A percentile compares a stretch with the other conserved stretches of the same genome.
phyloP scores from a whole-genome alignment of 2,888 invertebrate genomes.

The Nesidiocoris tenuis region DNA sequence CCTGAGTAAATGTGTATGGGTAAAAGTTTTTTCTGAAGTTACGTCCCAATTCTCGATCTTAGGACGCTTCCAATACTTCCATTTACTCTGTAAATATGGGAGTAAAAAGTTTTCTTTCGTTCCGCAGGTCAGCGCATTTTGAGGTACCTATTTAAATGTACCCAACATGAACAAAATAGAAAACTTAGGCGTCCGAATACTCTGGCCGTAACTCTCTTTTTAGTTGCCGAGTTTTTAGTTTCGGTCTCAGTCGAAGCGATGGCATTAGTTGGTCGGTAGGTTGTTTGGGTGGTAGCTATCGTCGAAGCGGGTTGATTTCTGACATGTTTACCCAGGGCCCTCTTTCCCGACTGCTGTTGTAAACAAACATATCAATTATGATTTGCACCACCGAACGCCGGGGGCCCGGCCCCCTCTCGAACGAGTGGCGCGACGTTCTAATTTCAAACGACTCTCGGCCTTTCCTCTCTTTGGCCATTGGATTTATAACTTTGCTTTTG shows the following conservation, averaged over 20 bases:
- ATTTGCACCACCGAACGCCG: slow-evolving; percentile 31
- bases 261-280: slow-evolving; percentile 1
- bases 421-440: slow-evolving; percentile 28
- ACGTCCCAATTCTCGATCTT: too few relatives aligned
- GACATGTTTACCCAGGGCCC: slow-evolving; percentile 39
- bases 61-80: too few relatives aligned
- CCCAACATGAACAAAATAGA: neutral
- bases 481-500: slow-evolving; percentile 43
- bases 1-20: too few relatives aligned
- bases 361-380: slow-evolving; percentile 45
- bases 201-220: slow-evolving; percentile 37
- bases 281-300: slow-evolving; percentile 1
- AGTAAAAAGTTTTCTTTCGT: too few relatives aligned
- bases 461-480: slow-evolving; percentile 26
- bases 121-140: too few relatives aligned
- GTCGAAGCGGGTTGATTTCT: slow-evolving; percentile 37
- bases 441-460: slow-evolving; percentile 36
- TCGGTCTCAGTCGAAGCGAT: slow-evolving; percentile 8
- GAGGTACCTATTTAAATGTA: too few relatives aligned
- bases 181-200: slow-evolving; percentile 27
- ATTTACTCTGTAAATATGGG: too few relatives aligned
- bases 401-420: neutral
- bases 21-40: too few relatives aligned
- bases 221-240: slow-evolving; percentile 5
- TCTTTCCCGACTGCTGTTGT: slow-evolving; percentile 27